Conservation (phyloP, 1,140 invertebrate species). For the Dendrolimus punctatus region DNA sequence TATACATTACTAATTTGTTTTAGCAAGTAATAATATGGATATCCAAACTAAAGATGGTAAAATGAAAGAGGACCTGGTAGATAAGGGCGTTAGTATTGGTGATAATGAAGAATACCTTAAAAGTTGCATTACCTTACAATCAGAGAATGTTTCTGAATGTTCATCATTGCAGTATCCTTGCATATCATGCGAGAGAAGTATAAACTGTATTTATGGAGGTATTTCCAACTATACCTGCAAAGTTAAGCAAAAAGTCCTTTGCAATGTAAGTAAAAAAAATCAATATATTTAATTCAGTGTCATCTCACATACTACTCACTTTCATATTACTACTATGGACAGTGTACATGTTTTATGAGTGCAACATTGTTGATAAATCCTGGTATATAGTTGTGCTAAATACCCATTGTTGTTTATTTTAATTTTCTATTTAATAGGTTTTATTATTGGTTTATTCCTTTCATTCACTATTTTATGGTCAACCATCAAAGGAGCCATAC, state of each 20-base stretch:
- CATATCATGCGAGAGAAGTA: conserved; percentile 71
- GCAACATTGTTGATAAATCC: too few relatives aligned
- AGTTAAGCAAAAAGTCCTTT: conserved; percentile 66
- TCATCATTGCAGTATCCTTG: conserved; percentile 70
- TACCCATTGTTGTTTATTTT: too few relatives aligned
- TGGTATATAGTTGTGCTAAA: too few relatives aligned
- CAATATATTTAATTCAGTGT: not conserved
- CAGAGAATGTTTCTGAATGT: conserved; percentile 56
- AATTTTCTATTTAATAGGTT: too few relatives aligned
- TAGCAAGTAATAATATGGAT: conserved; percentile 63
- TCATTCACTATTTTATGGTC: too few relatives aligned
- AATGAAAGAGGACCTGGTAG: conserved; percentile 40
- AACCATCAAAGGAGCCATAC: too few relatives aligned
- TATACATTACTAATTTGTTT: conserved; percentile 11
- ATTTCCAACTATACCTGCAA: conserved; percentile 70
- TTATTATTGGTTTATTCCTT: too few relatives aligned
- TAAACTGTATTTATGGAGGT: conserved; percentile 73
- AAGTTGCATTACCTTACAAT: conserved; percentile 37
- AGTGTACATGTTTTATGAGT: too few relatives aligned
- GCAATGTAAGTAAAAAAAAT: conserved; percentile 59
- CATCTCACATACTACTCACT: not conserved
- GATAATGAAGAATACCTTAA: conserved; percentile 58
- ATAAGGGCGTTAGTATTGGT: conserved; percentile 47
- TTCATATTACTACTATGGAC: too few relatives aligned
- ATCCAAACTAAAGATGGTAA: conserved; percentile 50